phyloP scores from a whole-genome alignment of 2,113 vertebrate genomes.

The Cynoglossus semilaevis region DNA sequence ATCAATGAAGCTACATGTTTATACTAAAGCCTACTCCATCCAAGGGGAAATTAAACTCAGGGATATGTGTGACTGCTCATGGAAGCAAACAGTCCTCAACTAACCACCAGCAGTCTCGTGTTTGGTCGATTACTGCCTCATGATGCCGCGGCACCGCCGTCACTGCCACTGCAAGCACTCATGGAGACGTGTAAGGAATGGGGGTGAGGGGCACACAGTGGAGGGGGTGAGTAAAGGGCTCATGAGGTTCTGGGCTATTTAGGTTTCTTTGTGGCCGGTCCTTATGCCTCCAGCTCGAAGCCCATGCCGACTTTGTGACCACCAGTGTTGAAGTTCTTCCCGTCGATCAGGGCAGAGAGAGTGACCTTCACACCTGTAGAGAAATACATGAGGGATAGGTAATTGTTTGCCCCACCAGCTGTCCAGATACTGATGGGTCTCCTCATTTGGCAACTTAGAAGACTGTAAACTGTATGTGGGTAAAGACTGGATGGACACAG shows the following conservation, averaged over 20 bases:
- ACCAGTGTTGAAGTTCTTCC: slow-evolving; percentile 93
- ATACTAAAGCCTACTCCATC: slow-evolving; percentile 34
- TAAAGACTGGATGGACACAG: no score
- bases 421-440: no score
- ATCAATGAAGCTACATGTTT: slow-evolving; percentile 37
- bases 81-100: slow-evolving; percentile 1
- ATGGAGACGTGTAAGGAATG: slow-evolving; percentile 3
- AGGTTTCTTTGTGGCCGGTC: not conserved
- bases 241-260: slow-evolving; percentile 13
- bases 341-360: slow-evolving; percentile 90
- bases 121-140: slow-evolving; percentile 5
- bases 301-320: slow-evolving; percentile 95
- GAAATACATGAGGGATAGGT: no score
- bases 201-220: not conserved
- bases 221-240: not conserved
- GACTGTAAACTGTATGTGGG: no score
- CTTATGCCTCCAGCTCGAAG: slow-evolving; percentile 91
- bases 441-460: no score
- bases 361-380: slow-evolving; percentile 90
- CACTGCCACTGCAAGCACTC: slow-evolving; percentile 42
- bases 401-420: no score
- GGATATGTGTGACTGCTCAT: slow-evolving; percentile 22
- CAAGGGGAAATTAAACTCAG: slow-evolving; percentile 39
- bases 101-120: not conserved
- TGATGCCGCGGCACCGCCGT: slow-evolving; percentile 29